These are phyloP conservation scores for Castor canadensis DNA, from an alignment of 2,113 vertebrate species.

Conservation along the genomic window DNA sequence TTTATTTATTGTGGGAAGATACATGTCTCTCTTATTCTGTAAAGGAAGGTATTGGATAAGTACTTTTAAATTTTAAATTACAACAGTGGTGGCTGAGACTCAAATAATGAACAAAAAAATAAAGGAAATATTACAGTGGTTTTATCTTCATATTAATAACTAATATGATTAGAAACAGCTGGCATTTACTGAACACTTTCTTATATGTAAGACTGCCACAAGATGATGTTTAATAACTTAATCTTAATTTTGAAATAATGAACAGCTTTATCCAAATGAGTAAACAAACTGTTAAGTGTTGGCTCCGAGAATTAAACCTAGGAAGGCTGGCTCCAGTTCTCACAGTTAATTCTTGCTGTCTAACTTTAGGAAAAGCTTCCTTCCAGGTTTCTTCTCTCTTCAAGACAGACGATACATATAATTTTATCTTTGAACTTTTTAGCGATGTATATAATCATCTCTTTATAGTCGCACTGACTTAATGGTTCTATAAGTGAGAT, in stretches of 20 bases:
- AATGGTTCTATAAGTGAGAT: conserved; percentile 52
- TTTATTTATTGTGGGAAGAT: neutral
- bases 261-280: neutral
- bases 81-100: neutral
- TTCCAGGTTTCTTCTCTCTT: neutral
- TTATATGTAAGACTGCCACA: neutral
- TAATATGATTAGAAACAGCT: neutral
- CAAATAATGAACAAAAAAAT: neutral
- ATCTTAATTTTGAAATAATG: neutral
- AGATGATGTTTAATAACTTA: neutral
- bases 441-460: conserved; percentile 13
- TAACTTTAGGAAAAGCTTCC: conserved; percentile 25
- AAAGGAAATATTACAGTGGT: neutral
- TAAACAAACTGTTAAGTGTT: neutral
- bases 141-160: neutral
- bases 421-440: neutral
- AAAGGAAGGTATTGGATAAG: neutral
- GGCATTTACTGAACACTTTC: neutral
- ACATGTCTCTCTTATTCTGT: neutral
- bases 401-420: neutral
- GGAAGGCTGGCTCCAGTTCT: neutral
- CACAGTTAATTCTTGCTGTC: neutral
- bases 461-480: conserved; percentile 45
- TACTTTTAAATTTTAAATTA: no score
- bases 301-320: neutral